phyloP scores from a whole-genome alignment of 1,140 invertebrate genomes.

The Megalonaias nervosa region DNA sequence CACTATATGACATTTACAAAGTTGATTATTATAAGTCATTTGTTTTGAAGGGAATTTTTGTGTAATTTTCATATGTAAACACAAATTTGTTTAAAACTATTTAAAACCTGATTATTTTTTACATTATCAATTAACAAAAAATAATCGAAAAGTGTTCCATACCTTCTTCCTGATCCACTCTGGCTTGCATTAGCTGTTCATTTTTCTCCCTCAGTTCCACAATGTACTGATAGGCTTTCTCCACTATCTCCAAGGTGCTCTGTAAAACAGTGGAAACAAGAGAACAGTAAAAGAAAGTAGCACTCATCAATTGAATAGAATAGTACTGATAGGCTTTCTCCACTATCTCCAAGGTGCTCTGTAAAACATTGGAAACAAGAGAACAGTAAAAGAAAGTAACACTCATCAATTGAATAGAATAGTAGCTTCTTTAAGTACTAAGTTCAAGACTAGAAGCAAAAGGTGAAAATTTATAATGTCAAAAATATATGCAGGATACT shows the following conservation, averaged over 20 bases:
- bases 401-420: background rate
- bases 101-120: background rate
- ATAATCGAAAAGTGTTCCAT: background rate
- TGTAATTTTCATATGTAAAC: background rate
- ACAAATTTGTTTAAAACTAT: background rate
- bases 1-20: background rate
- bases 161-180: slow-evolving; percentile 52
- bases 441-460: no score
- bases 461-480: no score
- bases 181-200: slow-evolving; percentile 51
- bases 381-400: background rate
- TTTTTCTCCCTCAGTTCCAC: slow-evolving; percentile 61
- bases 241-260: slow-evolving; percentile 68
- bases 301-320: background rate
- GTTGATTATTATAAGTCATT: background rate
- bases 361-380: slow-evolving; percentile 37
- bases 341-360: slow-evolving; percentile 68
- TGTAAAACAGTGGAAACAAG: slow-evolving; percentile 44
- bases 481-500: no score
- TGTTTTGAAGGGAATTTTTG: background rate
- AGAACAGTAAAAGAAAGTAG: background rate
- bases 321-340: slow-evolving; percentile 65
- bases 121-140: background rate
- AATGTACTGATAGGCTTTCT: slow-evolving; percentile 66
- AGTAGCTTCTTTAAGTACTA: background rate